Base-by-base conservation (phyloP, 2,113 vertebrate species). In the Psittacus erithacus region DNA sequence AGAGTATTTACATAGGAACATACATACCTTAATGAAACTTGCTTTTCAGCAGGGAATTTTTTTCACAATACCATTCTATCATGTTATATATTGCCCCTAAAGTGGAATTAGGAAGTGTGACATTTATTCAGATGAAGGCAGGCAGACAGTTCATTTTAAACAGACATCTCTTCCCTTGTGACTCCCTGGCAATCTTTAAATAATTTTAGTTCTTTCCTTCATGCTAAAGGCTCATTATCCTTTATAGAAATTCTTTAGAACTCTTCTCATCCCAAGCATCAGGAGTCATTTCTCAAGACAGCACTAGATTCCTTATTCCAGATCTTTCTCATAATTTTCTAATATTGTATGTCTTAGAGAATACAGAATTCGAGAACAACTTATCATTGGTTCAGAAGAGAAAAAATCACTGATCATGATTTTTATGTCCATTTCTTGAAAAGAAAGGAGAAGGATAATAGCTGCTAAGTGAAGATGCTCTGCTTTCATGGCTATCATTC, bases 171-270 rank as follows among this genome's bases (percentile, higher is more conserved):
- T 91, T 94, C 59, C 73, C 86, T 29, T 85, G 78, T 93, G 90
- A 96, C 69, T 96, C n/a, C 77, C 38, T 93, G 80, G 57, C 69
- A 95, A 95, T 81, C 74, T 94, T 94, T 92, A 92, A 88, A 94
- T 92, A 96, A 93, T 93, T 97, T 96, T 67, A 93, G 57, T 73
- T 91, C 92, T 93, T 92, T n/a, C 38, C 83, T 93, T 93, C 86
- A 79, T 93, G 90, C 91, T 88, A 96, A 96, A 94, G 62, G 77
- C 70, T 96, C 39, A 91, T 97, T 95, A 94, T 92, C 67, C 71
- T 94, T 75, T 89, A 84, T 23, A 93, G 65, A 94, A 94, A 94
- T 96, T 96, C 91, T 76, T 96, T 65, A 96, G 91, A 93, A 86
- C 57, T 79, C 62, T 88, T 85, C 92, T 95, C 73, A 87, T 84